Conservation (phyloP, 2,113 vertebrate genomes). For the Entomyzon cyanotis region DNA sequence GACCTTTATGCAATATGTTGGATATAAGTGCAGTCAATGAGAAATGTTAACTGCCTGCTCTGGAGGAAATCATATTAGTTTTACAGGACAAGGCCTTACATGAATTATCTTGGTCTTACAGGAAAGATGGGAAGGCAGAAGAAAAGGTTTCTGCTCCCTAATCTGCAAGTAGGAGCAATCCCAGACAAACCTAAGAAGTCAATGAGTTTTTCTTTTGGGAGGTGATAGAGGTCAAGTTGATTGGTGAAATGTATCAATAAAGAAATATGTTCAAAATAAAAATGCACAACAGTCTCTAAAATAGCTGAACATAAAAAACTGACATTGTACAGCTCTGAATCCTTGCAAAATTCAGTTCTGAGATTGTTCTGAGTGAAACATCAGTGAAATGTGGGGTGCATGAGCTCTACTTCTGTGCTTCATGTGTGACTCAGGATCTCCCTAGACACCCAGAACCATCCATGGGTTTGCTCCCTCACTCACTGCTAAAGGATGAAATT, state of each 20-base stretch:
- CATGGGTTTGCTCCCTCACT: neutral
- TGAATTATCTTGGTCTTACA: neutral
- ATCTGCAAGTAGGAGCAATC: neutral
- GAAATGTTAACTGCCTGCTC: neutral
- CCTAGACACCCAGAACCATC: neutral
- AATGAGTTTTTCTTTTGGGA: neutral
- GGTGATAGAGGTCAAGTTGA: neutral
- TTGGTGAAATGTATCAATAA: neutral
- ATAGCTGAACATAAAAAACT: neutral
- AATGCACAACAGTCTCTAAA: fast-evolving
- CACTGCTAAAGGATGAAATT: neutral
- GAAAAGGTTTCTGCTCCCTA: neutral
- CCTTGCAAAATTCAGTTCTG: neutral
- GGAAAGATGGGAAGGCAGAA: neutral
- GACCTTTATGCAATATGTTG: neutral
- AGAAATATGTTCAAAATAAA: neutral
- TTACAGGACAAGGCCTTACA: neutral
- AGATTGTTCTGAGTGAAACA: neutral
- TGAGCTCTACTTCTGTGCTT: neutral
- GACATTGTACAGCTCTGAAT: neutral
- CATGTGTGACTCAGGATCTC: neutral
- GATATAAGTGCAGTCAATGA: neutral
- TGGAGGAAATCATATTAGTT: neutral
- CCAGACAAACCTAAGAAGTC: neutral
- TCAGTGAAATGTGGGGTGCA: neutral